These are phyloP conservation scores for Beris chalybata DNA, from an alignment of 2,888 invertebrate genomes.

Conservation along the genomic window DNA sequence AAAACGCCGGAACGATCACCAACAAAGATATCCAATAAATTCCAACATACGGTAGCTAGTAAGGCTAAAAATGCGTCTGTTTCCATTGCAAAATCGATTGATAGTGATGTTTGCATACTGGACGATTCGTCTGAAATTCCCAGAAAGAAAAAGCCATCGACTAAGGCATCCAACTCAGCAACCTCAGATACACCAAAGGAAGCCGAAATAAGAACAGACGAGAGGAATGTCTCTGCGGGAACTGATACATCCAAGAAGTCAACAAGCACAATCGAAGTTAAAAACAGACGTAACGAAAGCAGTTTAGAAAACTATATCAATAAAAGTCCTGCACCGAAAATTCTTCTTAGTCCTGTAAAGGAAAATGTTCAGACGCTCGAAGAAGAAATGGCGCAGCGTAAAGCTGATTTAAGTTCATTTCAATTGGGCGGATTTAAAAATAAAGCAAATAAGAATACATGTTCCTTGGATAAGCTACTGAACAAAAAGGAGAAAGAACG, in stretches of 20 bases:
- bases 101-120: slow-evolving; percentile 20
- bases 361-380: slow-evolving; percentile 45
- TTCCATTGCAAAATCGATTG: slow-evolving; percentile 13
- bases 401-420: slow-evolving; percentile 46
- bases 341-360: slow-evolving; percentile 32
- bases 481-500: slow-evolving; percentile 59
- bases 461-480: slow-evolving; percentile 62
- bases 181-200: no score
- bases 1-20: neutral
- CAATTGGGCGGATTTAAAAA: slow-evolving; percentile 42
- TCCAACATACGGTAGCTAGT: neutral
- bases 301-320: no score
- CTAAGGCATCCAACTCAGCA: no score
- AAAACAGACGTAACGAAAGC: no score
- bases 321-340: neutral
- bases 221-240: no score
- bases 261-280: no score
- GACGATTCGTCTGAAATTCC: slow-evolving; percentile 14
- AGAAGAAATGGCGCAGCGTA: slow-evolving; percentile 52
- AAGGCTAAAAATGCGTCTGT: neutral
- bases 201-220: no score
- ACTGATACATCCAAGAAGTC: no score
- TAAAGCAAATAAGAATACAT: slow-evolving; percentile 55
- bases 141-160: slow-evolving; percentile 2
- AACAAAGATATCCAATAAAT: neutral